Percentiles rank a stretch among this genome's conserved stretches.
Conservation (phyloP, 2,888 invertebrate genomes). For the Silvanus unidentatus region DNA sequence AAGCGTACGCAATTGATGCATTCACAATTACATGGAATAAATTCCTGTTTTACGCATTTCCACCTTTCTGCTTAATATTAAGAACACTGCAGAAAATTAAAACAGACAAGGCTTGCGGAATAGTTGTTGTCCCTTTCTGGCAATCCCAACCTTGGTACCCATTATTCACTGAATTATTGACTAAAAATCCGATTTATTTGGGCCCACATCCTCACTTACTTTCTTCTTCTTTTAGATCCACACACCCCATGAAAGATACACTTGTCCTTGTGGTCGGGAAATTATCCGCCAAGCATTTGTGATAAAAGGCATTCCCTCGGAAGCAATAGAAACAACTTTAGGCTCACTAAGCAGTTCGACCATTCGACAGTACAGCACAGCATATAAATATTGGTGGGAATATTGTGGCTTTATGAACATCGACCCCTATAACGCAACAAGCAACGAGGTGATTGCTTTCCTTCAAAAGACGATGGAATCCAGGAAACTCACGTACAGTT, state of each 20-base stretch:
- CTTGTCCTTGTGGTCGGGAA: slow-evolving; percentile 22
- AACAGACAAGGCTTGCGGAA: slow-evolving; percentile 5
- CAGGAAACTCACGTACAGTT: slow-evolving; percentile 10
- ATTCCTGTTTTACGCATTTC: slow-evolving; percentile 11
- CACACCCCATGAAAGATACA: neutral
- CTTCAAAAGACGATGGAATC: slow-evolving; percentile 4
- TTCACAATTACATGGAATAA: slow-evolving; percentile 10
- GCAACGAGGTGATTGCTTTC: slow-evolving; percentile 4
- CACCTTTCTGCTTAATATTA: slow-evolving; percentile 10
- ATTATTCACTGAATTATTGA: slow-evolving; percentile 2
- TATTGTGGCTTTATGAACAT: slow-evolving; percentile 16
- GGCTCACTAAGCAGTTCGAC: slow-evolving; percentile 18
- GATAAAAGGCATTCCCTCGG: neutral
- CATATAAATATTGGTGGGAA: slow-evolving; percentile 18
- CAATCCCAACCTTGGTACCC: slow-evolving; percentile 6
- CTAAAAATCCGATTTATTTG: slow-evolving; percentile 1
- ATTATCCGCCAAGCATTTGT: slow-evolving; percentile 21
- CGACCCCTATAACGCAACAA: neutral
- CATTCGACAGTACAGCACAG: slow-evolving; percentile 16
- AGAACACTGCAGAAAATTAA: slow-evolving; percentile 8
- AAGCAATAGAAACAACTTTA: slow-evolving; percentile 13
- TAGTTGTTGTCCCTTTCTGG: slow-evolving; percentile 12
- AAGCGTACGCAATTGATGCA: slow-evolving; percentile 1
- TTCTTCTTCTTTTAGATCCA: slow-evolving; percentile 6
- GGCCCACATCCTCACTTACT: neutral